Evolutionary conservation across 2,113 vertebrate species (phyloP), one percentile per base, ranked within the genome.

Genomic region (Vimba vimba): DNA sequence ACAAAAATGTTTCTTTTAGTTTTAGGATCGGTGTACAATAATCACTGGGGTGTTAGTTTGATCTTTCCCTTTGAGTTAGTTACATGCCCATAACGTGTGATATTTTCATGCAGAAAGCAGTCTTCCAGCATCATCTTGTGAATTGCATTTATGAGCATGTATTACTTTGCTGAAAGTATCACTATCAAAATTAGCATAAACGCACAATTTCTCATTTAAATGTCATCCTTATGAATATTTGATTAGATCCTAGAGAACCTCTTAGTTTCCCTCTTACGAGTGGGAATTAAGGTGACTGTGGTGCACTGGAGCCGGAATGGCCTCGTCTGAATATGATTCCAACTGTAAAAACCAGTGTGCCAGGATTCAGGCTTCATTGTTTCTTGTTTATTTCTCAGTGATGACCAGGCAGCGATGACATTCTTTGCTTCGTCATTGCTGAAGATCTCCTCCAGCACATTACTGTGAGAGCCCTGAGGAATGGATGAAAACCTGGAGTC

Each of bases 141-240:
- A 45, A 82, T 71, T 69, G 50, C 57, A 62, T 60, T 27, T 19
- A 10, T 86, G 73, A 52, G 30, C 33, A 60, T 81, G 33, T 2
- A 17, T 33, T 45, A 25, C n/a, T 4, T 21, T 21, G 23, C 74
- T 43, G 59, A 30, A 52, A 50, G 25, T 66, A 47, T n/a, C n/a
- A n/a, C 60, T 80, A 59, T 45, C 17, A 69, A 13, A 80, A 89
- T 87, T 76, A 76, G 66, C 79, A 86, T 89, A 79, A 87, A 86
- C 66, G 85, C 86, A 75, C 64, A 75, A 85, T 19, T 85, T 85
- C 73, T 80, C n/a, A 30, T 85, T 79, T 68, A 74, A 69, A 86
- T 87, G 82, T 87, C 74, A 27, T 39, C 57, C 23, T 76, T 66
- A 89, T 89, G 86, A 87, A 89, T 89, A 89, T 87, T 87, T 87